A percentile compares a stretch with the other conserved stretches of the same genome.
Conservation (phyloP, 1,140 invertebrate species). For the Drosophila simulans region DNA sequence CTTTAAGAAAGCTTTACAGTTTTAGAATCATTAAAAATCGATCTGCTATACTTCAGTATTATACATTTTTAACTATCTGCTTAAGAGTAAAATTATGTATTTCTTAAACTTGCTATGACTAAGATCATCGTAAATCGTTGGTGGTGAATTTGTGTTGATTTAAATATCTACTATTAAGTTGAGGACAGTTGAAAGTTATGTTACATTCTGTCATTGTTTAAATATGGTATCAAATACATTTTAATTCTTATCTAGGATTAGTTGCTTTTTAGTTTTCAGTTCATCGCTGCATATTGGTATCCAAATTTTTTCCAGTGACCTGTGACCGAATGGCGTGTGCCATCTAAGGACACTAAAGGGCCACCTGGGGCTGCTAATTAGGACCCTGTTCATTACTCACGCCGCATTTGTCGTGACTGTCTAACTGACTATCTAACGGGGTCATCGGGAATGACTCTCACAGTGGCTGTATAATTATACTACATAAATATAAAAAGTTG, state of each 20-base stretch:
- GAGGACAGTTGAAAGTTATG: too few relatives aligned
- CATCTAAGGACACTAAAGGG: conserved; percentile 37
- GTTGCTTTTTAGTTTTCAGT: too few relatives aligned
- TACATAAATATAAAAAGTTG: not conserved
- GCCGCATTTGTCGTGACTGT: conserved; percentile 43
- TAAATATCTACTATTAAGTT: too few relatives aligned
- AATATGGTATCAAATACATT: too few relatives aligned
- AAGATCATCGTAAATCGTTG: too few relatives aligned
- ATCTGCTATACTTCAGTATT: not conserved
- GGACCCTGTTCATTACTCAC: conserved; percentile 47
- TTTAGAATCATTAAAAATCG: conserved; percentile 6
- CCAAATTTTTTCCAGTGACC: conserved; percentile 3
- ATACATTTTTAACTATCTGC: not conserved
- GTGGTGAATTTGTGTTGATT: too few relatives aligned
- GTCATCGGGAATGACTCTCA: conserved; percentile 39
- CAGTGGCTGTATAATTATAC: conserved; percentile 22
- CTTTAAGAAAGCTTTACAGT: conserved; percentile 38
- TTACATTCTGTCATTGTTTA: too few relatives aligned
- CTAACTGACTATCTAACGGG: conserved; percentile 53
- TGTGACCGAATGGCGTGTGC: conserved; percentile 30
- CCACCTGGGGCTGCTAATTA: conserved; percentile 58
- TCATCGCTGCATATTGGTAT: not conserved
- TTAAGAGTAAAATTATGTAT: too few relatives aligned
- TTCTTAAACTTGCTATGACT: too few relatives aligned
- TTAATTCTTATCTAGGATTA: too few relatives aligned